phyloP scores from a whole-genome alignment of 2,113 vertebrate species.

The Prunella fulvescens region DNA sequence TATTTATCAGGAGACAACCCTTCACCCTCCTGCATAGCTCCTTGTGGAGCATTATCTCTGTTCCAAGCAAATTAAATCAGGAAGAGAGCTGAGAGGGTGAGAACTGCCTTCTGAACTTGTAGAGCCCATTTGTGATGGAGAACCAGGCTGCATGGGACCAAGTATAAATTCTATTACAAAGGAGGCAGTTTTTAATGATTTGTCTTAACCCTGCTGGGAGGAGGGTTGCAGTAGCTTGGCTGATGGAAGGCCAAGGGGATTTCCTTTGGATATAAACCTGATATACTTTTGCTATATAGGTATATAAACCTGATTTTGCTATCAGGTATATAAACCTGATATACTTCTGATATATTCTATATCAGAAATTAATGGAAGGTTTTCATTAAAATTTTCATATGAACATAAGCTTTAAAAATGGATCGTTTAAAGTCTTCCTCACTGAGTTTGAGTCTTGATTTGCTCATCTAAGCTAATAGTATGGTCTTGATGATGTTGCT shows the following conservation, averaged over 20 bases:
- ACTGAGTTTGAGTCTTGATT: background rate
- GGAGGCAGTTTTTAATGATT: background rate
- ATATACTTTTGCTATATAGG: accelerated
- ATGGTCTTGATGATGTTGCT: background rate
- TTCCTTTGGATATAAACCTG: background rate
- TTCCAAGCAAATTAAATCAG: background rate
- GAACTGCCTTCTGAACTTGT: background rate
- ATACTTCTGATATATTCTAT: background rate
- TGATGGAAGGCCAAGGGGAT: background rate
- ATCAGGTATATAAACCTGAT: background rate
- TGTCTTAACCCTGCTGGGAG: background rate
- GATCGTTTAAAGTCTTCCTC: background rate
- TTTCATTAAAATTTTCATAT: background rate
- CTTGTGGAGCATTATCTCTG: background rate
- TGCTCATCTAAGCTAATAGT: background rate
- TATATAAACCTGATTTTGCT: too few relatives aligned
- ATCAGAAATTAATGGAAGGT: background rate
- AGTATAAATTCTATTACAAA: background rate
- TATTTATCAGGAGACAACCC: background rate
- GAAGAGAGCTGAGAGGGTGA: background rate
- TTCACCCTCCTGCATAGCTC: background rate
- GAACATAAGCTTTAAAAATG: background rate
- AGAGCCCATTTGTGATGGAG: background rate
- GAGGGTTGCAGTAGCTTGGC: background rate
- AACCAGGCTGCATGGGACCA: background rate